Base-by-base conservation (phyloP, 2,888 invertebrate species). In the Drosophila austrosaltans region DNA sequence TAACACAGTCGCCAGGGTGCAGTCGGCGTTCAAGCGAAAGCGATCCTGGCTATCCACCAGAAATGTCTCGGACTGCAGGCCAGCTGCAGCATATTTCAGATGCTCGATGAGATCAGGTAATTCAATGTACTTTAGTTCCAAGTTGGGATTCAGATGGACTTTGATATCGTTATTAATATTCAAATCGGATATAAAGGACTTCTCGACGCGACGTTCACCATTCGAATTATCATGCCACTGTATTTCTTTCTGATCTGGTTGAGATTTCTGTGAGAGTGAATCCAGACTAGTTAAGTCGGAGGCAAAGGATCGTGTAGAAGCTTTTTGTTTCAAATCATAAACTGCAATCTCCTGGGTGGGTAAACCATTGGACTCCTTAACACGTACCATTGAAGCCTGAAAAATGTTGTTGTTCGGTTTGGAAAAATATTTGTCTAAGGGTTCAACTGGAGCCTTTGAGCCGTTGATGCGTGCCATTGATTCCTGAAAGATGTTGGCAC, bases 11-110 rank as follows among this genome's bases (percentile, higher is more conserved):
- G 93, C 92, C 2, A 94, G 77, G 0, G 93, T 92, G 56, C 94
- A 86, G 63, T 93, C 89, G 0, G 93, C 90, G 67, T 91, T 91
- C 91, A 94, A 92, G 48, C 88, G 86, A 79, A 95, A 94, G 48
- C 92, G 89, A 2, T 91, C 83, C 39, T 92, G 10, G 3, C 91
- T 36, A 2, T 91, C 83, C 53, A 92, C 91, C 75, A 92, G 90
- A 81, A 94, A 94, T 0, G 94, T 93, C 57, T 90, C 93, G 61
- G 95, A 94, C 88, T 94, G 94, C 72, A 95, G 91, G 3, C 95
- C 95, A 91, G 94, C 94, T 44, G 89, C 80, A 40, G 89, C 79
- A 20, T 82, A 80, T 60, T 92, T 92, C 0, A 92, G 63, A 69
- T 92, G 90, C 1, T 82, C 78, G 2, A 92, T 70, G 40, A 92